Evolutionary conservation across 2,113 vertebrate genomes (phyloP).

Genomic region (Notarius quadriscutis): DNA sequence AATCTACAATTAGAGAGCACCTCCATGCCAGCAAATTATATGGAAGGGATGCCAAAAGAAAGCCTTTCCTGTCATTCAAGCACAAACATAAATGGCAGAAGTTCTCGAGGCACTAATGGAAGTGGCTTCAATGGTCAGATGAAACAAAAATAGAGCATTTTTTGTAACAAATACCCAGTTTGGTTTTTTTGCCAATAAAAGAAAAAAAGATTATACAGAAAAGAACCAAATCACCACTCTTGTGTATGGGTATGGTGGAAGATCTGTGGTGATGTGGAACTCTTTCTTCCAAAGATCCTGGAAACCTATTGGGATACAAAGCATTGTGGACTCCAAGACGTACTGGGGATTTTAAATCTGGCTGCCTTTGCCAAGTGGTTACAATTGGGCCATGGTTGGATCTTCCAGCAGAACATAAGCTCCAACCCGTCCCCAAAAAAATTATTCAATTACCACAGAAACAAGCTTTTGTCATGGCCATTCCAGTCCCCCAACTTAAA

Average conservation of each 20-base stretch:
- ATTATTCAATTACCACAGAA: not conserved
- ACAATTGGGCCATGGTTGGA: not conserved
- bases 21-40: not conserved
- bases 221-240: too few species aligned
- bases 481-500: not conserved
- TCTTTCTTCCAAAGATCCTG: not conserved
- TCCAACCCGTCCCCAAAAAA: not conserved
- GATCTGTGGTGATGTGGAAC: not conserved
- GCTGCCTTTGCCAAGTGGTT: not conserved
- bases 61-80: not conserved
- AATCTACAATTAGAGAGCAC: not conserved
- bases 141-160: not conserved
- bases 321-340: not conserved
- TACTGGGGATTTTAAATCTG: not conserved
- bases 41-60: not conserved
- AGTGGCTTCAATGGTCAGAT: not conserved
- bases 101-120: not conserved
- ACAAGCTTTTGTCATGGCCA: not conserved
- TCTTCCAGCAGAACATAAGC: not conserved
- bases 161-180: too few species aligned
- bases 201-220: not conserved
- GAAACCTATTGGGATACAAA: not conserved
- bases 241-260: not conserved
- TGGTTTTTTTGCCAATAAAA: too few species aligned
- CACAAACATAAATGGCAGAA: not conserved